These are phyloP conservation scores for Florisuga fusca DNA, from an alignment of 2,797 vertebrate species.

Conservation along the genomic window DNA sequence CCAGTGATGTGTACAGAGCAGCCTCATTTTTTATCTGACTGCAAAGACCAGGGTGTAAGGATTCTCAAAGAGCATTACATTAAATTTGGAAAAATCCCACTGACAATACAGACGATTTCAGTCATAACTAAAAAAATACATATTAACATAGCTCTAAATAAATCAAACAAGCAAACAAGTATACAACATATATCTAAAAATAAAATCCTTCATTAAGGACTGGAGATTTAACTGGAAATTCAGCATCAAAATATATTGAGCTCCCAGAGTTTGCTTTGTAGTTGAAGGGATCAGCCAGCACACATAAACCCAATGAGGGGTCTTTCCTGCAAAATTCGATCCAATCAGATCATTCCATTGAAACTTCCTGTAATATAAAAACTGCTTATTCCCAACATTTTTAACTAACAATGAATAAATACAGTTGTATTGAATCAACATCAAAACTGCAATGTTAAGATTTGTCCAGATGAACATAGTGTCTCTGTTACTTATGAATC, in stretches of 20 bases:
- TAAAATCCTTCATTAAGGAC: background rate
- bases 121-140: slow-evolving; percentile 15
- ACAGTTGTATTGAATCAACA: background rate
- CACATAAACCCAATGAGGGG: background rate
- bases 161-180: background rate
- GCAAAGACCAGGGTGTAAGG: slow-evolving; percentile 3
- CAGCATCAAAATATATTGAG: background rate
- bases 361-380: background rate
- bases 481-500: accelerated
- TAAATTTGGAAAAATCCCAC: slow-evolving; percentile 12
- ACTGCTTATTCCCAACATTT: background rate
- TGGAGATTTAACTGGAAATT: background rate
- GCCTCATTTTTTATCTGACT: slow-evolving; percentile 44
- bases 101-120: background rate
- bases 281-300: background rate
- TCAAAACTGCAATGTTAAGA: background rate
- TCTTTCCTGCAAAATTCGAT: background rate
- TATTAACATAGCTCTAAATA: slow-evolving; percentile 7
- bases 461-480: background rate
- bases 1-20: slow-evolving; percentile 1
- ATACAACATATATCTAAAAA: background rate
- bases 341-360: background rate
- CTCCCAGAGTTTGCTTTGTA: background rate
- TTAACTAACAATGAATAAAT: background rate
- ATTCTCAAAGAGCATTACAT: slow-evolving; percentile 16